phyloP scores from a whole-genome alignment of 2,797 vertebrate genomes.

The Dermochelys coriacea region DNA sequence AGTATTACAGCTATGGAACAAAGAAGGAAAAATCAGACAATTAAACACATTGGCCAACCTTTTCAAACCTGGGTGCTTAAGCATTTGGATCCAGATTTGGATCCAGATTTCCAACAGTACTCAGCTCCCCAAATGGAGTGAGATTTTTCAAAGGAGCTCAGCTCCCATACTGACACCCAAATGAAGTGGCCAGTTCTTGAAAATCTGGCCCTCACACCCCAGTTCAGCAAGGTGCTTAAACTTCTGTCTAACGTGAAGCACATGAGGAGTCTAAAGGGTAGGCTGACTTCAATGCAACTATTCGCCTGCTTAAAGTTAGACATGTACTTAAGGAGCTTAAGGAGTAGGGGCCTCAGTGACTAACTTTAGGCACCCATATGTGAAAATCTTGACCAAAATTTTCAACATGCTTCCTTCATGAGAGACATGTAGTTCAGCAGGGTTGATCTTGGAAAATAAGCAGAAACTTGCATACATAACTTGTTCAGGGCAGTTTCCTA shows the following conservation, averaged over 20 bases:
- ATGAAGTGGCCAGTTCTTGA: background rate
- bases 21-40: conserved; percentile 9
- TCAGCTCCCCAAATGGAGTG: background rate
- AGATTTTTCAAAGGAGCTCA: background rate
- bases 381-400: background rate
- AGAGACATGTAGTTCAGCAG: background rate
- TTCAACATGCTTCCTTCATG: background rate
- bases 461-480: background rate
- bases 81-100: background rate
- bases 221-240: background rate
- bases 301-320: background rate
- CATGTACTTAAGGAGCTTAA: background rate
- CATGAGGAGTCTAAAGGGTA: background rate
- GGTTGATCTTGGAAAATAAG: background rate
- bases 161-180: background rate
- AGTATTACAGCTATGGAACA: conserved; percentile 10
- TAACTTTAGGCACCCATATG: background rate
- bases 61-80: background rate
- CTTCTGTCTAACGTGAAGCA: background rate
- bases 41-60: background rate
- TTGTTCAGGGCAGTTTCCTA: background rate
- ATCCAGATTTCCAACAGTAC: background rate
- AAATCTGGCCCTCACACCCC: background rate
- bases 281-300: background rate
- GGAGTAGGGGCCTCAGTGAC: background rate